These are phyloP conservation scores for Embiotoca jacksoni DNA, from an alignment of 2,113 vertebrate genomes.

Conservation along the genomic window DNA sequence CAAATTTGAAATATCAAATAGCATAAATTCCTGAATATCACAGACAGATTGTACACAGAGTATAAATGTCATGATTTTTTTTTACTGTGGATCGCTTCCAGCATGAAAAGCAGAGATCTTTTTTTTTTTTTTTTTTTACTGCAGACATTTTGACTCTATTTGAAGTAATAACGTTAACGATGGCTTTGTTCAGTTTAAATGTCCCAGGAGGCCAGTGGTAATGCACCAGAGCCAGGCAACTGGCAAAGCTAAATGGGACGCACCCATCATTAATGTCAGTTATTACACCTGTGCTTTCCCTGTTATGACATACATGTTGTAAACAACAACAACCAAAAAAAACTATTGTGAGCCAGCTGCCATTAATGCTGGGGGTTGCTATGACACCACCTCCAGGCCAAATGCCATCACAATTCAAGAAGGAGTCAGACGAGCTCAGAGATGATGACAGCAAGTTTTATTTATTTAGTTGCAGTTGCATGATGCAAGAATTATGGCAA, in stretches of 20 bases:
- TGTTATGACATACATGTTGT: background rate
- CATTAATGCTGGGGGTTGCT: no score
- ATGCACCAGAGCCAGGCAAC: background rate
- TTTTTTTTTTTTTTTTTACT: background rate
- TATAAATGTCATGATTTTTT: background rate
- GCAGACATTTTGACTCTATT: constrained; percentile 11
- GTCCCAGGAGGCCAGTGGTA: background rate
- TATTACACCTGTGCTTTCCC: background rate
- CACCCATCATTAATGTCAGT: background rate
- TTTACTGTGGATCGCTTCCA: background rate
- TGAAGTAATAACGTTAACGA: background rate
- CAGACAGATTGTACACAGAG: background rate
- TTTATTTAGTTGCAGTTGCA: background rate
- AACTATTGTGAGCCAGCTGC: no score
- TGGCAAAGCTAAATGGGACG: background rate
- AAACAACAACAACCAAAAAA: no score
- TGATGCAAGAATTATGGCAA: background rate
- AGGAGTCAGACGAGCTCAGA: background rate
- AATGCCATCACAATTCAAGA: background rate
- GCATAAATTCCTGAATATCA: background rate
- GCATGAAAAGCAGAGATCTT: no score
- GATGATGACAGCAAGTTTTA: background rate
- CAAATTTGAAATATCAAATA: background rate
- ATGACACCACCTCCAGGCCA: background rate
- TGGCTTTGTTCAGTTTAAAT: constrained; percentile 15